Percentiles rank a stretch among this genome's conserved stretches.
These are phyloP conservation scores for Rhyacichthys aspro DNA, from an alignment of 2,797 vertebrate genomes.

Conservation along the genomic window DNA sequence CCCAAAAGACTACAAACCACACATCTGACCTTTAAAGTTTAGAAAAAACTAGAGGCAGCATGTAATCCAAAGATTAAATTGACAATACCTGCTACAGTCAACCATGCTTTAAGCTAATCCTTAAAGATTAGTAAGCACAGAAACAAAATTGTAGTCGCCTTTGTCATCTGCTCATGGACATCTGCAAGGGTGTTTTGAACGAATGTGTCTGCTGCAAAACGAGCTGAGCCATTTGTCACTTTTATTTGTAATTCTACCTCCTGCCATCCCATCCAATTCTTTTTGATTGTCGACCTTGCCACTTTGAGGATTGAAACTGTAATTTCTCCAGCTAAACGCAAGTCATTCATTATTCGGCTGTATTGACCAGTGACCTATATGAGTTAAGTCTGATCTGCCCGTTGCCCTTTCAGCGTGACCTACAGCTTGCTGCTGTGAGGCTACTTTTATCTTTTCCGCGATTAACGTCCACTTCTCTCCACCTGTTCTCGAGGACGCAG, in stretches of 20 bases:
- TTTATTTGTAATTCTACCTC: constrained; percentile 33
- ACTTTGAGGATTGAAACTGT: constrained; percentile 38
- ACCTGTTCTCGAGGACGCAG: constrained; percentile 7
- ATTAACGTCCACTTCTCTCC: constrained; percentile 33
- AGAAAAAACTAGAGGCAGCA: not conserved
- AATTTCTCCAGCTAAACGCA: constrained; percentile 39
- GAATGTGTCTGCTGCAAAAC: no score
- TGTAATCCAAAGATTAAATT: constrained; percentile 2
- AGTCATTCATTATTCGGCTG: constrained; percentile 57
- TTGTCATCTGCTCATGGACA: no score
- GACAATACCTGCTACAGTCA: not conserved
- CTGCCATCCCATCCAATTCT: constrained; percentile 23
- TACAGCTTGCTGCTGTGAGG: constrained; percentile 52
- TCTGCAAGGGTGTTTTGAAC: no score
- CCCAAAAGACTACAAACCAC: no score
- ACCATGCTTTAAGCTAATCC: not conserved
- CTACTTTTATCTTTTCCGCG: constrained; percentile 56
- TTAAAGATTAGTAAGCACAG: not conserved
- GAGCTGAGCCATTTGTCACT: not conserved
- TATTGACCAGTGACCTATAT: constrained; percentile 68
- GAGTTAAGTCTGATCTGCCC: constrained; percentile 23
- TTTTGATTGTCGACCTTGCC: constrained; percentile 28
- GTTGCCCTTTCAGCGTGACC: constrained; percentile 65
- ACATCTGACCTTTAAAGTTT: no score
- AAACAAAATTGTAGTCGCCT: no score